Base-by-base conservation (phyloP, 2,888 invertebrate species). In the Erpobdella octoculata region DNA sequence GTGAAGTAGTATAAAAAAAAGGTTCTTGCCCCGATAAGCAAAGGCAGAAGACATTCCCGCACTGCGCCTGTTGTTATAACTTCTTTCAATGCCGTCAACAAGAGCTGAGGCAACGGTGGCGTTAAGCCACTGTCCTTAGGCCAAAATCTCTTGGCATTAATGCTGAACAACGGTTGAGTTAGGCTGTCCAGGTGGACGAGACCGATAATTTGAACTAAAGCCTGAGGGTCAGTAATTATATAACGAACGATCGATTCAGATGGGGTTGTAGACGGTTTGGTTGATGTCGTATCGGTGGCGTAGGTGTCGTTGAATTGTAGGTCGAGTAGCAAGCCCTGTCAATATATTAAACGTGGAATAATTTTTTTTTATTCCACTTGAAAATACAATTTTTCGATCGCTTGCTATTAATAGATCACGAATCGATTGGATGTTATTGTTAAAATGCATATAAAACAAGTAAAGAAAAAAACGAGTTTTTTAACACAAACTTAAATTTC, bases 141-240 rank as follows among this genome's bases (percentile, higher is more conserved):
- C 66, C 66, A 66, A 38, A 38, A 66, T 21, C 36, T 8, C n/a
- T n/a, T 66, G 15, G 66, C n/a, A 25, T 66, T 38, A 18, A 66
- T 66, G n/a, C 18, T 38, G 4, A 66, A 36, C 8, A 41, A 18
- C 15, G 66, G 41, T 38, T 41, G 38, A 25, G 18, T n/a, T 25
- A 25, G 18, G 21, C 28, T 3, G 15, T 28, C 41, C 8, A 66
- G 46, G 28, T 66, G 38, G 5, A 66, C 21, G 15, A 12, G 8
- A 15, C 66, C n/a, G n/a, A 66, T n/a, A 12, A 25, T 3, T 36
- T 66, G 66, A 36, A 66, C 28, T 12, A 66, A n/a, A 2, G 37
- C 41, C 25, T 41, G 25, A 4, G 66, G 41, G 28, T 66, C n/a
- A 5, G 38, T 25, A 41, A 38, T 38, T 28, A 66, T 18, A 38